Percentiles rank a stretch among this genome's conserved stretches.
Evolutionary conservation across 2,797 vertebrate species (phyloP).

Genomic region (Sebastes taczanowskii): DNA sequence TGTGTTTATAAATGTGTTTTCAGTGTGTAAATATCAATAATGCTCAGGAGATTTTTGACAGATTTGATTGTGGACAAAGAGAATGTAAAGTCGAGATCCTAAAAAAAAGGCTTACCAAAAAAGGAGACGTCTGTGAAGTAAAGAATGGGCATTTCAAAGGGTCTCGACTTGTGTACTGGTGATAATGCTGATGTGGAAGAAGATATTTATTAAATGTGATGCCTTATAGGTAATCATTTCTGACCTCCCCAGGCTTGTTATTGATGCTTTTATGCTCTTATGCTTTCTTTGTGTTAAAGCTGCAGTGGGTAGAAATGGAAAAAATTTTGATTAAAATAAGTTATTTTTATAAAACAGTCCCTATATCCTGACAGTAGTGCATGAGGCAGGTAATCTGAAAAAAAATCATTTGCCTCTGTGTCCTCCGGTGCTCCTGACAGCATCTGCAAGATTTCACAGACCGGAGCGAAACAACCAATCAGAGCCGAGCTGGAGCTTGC

Average conservation of each 20-base stretch:
- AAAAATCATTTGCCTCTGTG: too few species aligned
- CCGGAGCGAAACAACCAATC: too few species aligned
- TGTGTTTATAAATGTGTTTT: slow-evolving; percentile 45
- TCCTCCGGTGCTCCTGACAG: too few species aligned
- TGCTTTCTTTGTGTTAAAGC: background rate
- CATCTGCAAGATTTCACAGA: too few species aligned
- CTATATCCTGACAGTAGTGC: too few species aligned
- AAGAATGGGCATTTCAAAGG: slow-evolving; percentile 11
- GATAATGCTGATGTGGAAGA: slow-evolving; percentile 19
- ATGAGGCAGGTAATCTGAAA: too few species aligned
- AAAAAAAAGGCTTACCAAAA: slow-evolving; percentile 33
- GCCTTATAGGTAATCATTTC: slow-evolving; percentile 29
- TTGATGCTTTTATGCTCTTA: background rate
- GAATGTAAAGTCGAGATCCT: slow-evolving; percentile 66
- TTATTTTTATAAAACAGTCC: too few species aligned
- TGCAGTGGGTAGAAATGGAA: too few species aligned
- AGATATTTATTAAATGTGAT: slow-evolving; percentile 78
- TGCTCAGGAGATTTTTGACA: slow-evolving; percentile 75
- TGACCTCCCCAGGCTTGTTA: slow-evolving; percentile 23
- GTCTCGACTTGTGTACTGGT: slow-evolving; percentile 36
- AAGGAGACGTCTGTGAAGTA: background rate
- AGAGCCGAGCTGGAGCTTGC: too few species aligned
- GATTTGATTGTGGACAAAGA: slow-evolving; percentile 74
- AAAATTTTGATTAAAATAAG: too few species aligned
- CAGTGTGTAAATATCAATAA: slow-evolving; percentile 38